Evolutionary conservation across 2,888 invertebrate species (phyloP).

Genomic region (Drosophila affinis): DNA sequence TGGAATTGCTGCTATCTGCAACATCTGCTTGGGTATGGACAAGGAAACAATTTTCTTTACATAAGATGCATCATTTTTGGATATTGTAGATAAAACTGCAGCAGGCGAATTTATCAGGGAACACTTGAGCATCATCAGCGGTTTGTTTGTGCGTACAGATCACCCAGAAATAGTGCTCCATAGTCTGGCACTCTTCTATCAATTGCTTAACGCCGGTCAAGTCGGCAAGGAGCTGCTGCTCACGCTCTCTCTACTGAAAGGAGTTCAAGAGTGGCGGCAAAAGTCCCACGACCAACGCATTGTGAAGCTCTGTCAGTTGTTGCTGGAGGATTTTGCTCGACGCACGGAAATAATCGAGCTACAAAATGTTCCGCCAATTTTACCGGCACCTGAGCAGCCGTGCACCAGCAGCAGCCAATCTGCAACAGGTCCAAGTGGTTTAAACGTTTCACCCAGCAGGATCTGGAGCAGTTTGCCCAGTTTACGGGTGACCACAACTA

Average conservation of each 20-base stretch:
- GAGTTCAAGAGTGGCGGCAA: constrained; percentile 59
- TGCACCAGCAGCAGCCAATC: constrained; percentile 13
- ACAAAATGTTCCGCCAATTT: constrained; percentile 42
- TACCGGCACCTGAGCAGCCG: constrained; percentile 41
- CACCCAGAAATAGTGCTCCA: constrained; percentile 71
- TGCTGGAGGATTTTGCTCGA: constrained; percentile 74
- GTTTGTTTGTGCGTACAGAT: constrained; percentile 55
- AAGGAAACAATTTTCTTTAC: not conserved
- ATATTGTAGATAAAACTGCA: constrained; percentile 60
- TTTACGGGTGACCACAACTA: constrained; percentile 92
- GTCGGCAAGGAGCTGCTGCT: constrained; percentile 48
- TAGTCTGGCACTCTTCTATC: constrained; percentile 68
- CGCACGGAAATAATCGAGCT: constrained; percentile 59
- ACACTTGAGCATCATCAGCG: constrained; percentile 50
- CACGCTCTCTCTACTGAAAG: constrained; percentile 56
- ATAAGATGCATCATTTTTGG: not conserved
- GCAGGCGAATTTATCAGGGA: constrained; percentile 58
- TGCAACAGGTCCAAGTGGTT: constrained; percentile 73
- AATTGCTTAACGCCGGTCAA: constrained; percentile 51
- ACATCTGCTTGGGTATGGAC: constrained; percentile 89
- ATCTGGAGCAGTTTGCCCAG: constrained; percentile 89
- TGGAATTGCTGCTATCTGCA: constrained; percentile 92
- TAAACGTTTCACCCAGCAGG: constrained; percentile 87
- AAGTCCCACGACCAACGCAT: constrained; percentile 65
- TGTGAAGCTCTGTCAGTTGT: constrained; percentile 59